These are phyloP conservation scores for Chorisops tibialis DNA, from an alignment of 2,888 invertebrate species.

Conservation along the genomic window DNA sequence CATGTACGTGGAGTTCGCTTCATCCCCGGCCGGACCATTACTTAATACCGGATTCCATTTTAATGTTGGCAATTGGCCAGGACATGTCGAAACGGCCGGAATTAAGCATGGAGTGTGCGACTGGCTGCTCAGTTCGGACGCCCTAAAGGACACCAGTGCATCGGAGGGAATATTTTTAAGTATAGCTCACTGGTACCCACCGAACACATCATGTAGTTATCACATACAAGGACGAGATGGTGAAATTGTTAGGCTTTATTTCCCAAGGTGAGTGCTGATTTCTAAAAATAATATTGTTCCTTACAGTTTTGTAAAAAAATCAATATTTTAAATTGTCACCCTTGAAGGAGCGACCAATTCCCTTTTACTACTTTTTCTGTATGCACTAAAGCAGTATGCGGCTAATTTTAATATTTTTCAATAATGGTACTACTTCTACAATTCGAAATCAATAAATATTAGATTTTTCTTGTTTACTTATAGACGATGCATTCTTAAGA, in stretches of 20 bases:
- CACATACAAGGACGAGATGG: constrained; percentile 81
- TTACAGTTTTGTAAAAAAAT: too few species aligned
- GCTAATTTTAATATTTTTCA: too few species aligned
- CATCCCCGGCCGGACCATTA: constrained; percentile 83
- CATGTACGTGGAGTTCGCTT: constrained; percentile 84
- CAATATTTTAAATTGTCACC: too few species aligned
- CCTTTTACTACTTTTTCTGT: too few species aligned
- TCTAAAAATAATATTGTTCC: too few species aligned
- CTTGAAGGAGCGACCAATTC: too few species aligned
- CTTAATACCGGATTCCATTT: constrained; percentile 92
- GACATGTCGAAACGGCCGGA: constrained; percentile 85
- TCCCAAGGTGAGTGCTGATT: constrained; percentile 68
- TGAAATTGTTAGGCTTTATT: constrained; percentile 84
- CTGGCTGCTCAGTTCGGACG: constrained; percentile 82
- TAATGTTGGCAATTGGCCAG: constrained; percentile 92
- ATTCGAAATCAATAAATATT: too few species aligned
- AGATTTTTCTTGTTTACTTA: too few species aligned
- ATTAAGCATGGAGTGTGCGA: constrained; percentile 83
- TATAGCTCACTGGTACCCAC: constrained; percentile 92
- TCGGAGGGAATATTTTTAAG: constrained; percentile 87
- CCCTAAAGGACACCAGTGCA: constrained; percentile 71
- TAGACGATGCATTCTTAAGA: too few species aligned
- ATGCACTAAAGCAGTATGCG: too few species aligned
- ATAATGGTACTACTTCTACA: too few species aligned
- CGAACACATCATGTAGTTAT: constrained; percentile 88